Conservation (phyloP, 1,140 invertebrate genomes). For the Drosophila kurseongensis region DNA sequence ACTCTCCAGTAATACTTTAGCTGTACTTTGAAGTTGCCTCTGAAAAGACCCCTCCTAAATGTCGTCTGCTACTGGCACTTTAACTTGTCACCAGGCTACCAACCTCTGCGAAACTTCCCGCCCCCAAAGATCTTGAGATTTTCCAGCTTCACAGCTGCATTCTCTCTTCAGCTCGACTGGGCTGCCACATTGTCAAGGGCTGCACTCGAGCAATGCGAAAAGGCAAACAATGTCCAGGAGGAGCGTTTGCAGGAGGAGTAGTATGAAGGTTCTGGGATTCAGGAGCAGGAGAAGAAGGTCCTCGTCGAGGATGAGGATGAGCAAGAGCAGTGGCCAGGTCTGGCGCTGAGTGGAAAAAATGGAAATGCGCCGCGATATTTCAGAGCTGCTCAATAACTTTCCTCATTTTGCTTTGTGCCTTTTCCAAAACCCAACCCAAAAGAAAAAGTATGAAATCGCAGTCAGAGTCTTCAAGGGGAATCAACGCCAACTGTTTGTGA, state of each 20-base stretch:
- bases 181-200: slow-evolving; percentile 44
- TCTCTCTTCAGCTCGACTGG: slow-evolving; percentile 23
- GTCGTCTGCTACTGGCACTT: slow-evolving; percentile 4
- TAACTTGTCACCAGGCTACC: slow-evolving; percentile 8
- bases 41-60: not conserved
- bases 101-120: not conserved
- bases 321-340: not conserved
- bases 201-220: slow-evolving; percentile 37
- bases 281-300: not conserved
- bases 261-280: not conserved
- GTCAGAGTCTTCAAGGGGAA: slow-evolving; percentile 12
- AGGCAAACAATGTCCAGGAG: slow-evolving; percentile 53
- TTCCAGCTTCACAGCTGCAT: slow-evolving; percentile 31
- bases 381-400: slow-evolving; percentile 60
- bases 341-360: slow-evolving; percentile 22
- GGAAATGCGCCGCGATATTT: slow-evolving; percentile 49
- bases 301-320: not conserved
- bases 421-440: not conserved
- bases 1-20: not conserved
- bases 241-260: not conserved
- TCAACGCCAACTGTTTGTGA: slow-evolving; percentile 50
- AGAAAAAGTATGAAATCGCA: not conserved
- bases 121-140: slow-evolving; percentile 22
- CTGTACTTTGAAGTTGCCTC: not conserved
- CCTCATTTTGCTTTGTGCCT: slow-evolving; percentile 25